Base-by-base conservation (phyloP, 2,888 invertebrate species). In the Hypercompe scribonia region DNA sequence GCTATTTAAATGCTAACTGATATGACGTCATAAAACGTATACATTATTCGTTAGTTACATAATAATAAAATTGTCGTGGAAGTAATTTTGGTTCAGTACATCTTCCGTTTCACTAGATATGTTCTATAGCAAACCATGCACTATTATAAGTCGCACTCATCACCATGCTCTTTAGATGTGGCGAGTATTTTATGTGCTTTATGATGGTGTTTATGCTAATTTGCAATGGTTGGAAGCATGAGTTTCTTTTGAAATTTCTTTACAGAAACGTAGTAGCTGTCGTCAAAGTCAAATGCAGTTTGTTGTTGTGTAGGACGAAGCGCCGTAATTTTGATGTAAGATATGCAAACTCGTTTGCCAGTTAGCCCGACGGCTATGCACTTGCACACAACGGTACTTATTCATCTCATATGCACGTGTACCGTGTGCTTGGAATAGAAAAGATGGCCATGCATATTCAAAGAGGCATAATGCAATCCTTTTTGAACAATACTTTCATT, bases 201-300 rank as follows among this genome's bases (percentile, higher is more conserved):
- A 83, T 83, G 79, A 72, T 84, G 88, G 87, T 88, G 84, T 87
- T 85, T 87, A 89, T 89, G 88, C 88, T 84, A 75, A 74, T 77
- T 78, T 77, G 75, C 50, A 36, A 73, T 70, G 81, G 84, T 85
- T 87, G 84, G 82, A 84, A 85, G 90, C 91, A 90, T 90, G 90
- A 85, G 85, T 85, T 86, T 86, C 81, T 84, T 80, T 80, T 80
- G 75, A 72, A 75, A 80, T 84, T 81, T 74, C 79, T 80, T 84
- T 84, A 83, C 80, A 87, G 85, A 78, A n/a, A 76, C 78, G 76
- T 84, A 85, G 82, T 81, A 69, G 79, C 73, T 75, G 77, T 85
- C 87, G 80, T 81, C 83, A 79, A 87, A 91, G 95, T 95, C 95
- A 95, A 95, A 91, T 95, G 95, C 95, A 95, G 95, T 95, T 95